Evolutionary conservation across 2,888 invertebrate genomes (phyloP), one percentile per base, ranked within the genome.

Genomic region (Parthenolecanium corni): DNA sequence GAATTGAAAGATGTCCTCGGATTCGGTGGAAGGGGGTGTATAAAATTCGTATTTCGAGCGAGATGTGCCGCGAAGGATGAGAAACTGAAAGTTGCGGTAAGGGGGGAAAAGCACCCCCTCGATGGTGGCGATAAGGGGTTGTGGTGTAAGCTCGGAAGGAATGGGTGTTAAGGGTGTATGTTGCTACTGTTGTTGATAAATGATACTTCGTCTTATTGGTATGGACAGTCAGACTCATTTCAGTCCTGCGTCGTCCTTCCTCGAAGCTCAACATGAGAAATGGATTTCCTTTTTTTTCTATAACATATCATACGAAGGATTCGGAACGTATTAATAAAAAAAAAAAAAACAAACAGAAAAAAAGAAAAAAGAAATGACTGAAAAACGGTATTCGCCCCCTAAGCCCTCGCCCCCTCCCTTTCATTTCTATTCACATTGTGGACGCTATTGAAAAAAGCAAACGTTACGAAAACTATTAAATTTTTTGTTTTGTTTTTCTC

Each of bases 191-290:
- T 53, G 52, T 63, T 63, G 63, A 63, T 63, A 63, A 63, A 63
- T 63, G 63, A 63, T 63, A 40, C 52, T 53, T 52, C 63, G 63
- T 63, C 63, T 63, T 63, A 63, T 63, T 63, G 63, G 63, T 63
- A 63, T 63, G 63, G 63, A 63, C 63, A 63, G 63, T 63, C 63
- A 53, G 63, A 63, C 63, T 53, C 63, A 47, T 52, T 52, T 40
- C 46, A 44, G 46, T 24, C 18, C 46, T 38, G 36, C 36, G 47
- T 58, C 58, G 49, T 38, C 36, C 58, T 58, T 46, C 20, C 49
- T 49, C 36, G 49, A 47, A 24, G 20, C 46, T 20, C 47, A 58
- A 47, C 44, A 53, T 53, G 53, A 53, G 53, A 63, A 63, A 53
- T 53, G 63, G 46, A 46, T 63, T 63, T 53, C 47, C 36, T 63